phyloP scores from a whole-genome alignment of 2,888 invertebrate species.

The Meganola albula region DNA sequence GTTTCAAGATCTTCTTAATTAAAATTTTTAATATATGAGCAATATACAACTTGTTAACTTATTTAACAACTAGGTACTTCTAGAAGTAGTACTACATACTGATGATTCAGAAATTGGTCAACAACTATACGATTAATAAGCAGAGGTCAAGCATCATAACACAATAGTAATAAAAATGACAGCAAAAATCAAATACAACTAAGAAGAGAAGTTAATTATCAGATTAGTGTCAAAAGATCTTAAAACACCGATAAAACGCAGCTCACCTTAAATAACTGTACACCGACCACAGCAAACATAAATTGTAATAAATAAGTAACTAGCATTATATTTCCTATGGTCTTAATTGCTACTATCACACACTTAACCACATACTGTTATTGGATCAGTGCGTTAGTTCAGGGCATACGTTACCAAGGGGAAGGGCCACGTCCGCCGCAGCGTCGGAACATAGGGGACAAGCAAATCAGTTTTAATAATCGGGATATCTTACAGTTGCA shows the following conservation, averaged over 20 bases:
- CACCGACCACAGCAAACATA: conserved; percentile 99
- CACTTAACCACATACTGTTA: conserved; percentile 99
- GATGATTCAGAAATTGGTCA: too few relatives aligned
- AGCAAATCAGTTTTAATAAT: conserved; percentile 68
- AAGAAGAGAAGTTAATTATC: neutral
- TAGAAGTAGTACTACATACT: too few relatives aligned
- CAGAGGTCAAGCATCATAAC: too few relatives aligned
- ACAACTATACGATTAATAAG: too few relatives aligned
- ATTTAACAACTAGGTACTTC: too few relatives aligned
- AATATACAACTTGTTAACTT: too few relatives aligned
- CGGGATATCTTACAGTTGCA: conserved; percentile 33
- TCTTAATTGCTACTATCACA: conserved; percentile 99
- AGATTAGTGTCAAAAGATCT: conserved; percentile 4
- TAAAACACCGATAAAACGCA: conserved; percentile 5
- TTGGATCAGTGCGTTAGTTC: conserved; percentile 54
- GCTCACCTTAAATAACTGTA: conserved; percentile 99
- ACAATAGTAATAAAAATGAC: too few relatives aligned
- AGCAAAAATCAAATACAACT: too few relatives aligned
- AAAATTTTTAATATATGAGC: too few relatives aligned
- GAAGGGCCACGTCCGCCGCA: conserved; percentile 57
- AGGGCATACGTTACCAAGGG: conserved; percentile 63
- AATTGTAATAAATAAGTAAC: conserved; percentile 99
- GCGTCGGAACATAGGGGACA: conserved; percentile 71
- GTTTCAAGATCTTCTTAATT: conserved; percentile 10
- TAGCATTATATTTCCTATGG: conserved; percentile 99